Evolutionary conservation across 2,888 invertebrate genomes (phyloP), one percentile per base, ranked within the genome.

Genomic region (Metacarcinus magister): DNA sequence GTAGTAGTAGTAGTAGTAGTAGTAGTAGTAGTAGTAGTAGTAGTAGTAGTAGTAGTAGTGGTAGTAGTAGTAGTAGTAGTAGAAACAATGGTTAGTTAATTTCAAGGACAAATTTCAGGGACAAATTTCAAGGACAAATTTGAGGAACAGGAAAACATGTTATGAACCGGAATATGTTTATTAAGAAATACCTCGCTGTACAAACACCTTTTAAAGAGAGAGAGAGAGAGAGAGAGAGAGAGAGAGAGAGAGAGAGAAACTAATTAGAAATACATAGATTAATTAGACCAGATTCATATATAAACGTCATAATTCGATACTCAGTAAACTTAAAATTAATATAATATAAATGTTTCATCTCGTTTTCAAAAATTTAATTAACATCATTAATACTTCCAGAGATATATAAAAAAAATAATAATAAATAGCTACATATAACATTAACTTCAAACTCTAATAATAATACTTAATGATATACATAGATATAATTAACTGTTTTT

Each of bases 131-230:
- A 48, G 5, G 48, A 48, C 48, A 48, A 48, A 48, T 54, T 1
- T 54, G 75, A 7, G 23, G 67, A 7, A 28, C 5, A 75, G 19
- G 10, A 87, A 87, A 87, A 39, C 16, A 87, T 39, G 2, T 39
- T 2, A 10, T 87, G 87, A 87, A 87, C 39, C 32, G 87, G 87
- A 87, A 87, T 87, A 87, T 87, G 32, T 87, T 87, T 87, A 87
- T 87, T 87, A 87, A 87, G 87, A 87, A 87, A 87, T 87, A 39
- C 87, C 39, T 87, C 87, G 75, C 87, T 87, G 87, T 87, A 87
- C 87, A 87, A 87, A 87, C 32, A 87, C 87, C 87, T 39, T 87
- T 87, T 16, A 82, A 28, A 82, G 75, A 75, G 28, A 75, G 75
- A 67, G 67, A 67, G 67, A 67, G 67, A 67, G 67, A 67, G 67